These are phyloP conservation scores for Apamea epomidion DNA, from an alignment of 2,888 invertebrate species.

Conservation along the genomic window DNA sequence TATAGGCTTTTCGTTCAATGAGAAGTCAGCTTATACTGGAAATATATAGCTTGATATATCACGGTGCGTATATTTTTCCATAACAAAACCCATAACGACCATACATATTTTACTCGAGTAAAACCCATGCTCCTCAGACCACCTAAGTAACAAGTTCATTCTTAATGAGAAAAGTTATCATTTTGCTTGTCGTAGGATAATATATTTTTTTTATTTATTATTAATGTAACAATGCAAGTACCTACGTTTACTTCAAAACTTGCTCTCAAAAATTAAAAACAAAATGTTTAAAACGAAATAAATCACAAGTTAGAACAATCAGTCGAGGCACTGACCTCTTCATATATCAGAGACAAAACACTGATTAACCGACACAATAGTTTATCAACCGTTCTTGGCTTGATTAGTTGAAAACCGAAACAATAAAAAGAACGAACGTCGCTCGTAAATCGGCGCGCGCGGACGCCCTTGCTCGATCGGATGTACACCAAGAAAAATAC, in stretches of 20 bases:
- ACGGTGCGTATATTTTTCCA: too few relatives aligned
- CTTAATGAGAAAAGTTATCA: too few relatives aligned
- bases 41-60: too few relatives aligned
- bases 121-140: too few relatives aligned
- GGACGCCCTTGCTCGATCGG: constrained; percentile 32
- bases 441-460: constrained; percentile 65
- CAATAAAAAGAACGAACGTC: constrained; percentile 59
- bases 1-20: too few relatives aligned
- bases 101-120: too few relatives aligned
- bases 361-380: constrained; percentile 63
- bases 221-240: too few relatives aligned
- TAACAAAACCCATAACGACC: too few relatives aligned
- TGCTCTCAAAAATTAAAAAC: neutral
- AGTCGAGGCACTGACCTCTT: constrained; percentile 47
- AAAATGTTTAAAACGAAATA: constrained; percentile 24
- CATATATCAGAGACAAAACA: constrained; percentile 56
- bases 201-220: too few relatives aligned
- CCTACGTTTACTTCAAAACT: neutral
- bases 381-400: constrained; percentile 61
- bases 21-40: too few relatives aligned
- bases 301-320: constrained; percentile 24
- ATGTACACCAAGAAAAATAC: neutral
- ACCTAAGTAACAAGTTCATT: too few relatives aligned
- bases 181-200: too few relatives aligned
- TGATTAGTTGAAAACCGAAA: constrained; percentile 67